phyloP scores from a whole-genome alignment of 2,888 invertebrate genomes.

The Emmelina monodactyla region DNA sequence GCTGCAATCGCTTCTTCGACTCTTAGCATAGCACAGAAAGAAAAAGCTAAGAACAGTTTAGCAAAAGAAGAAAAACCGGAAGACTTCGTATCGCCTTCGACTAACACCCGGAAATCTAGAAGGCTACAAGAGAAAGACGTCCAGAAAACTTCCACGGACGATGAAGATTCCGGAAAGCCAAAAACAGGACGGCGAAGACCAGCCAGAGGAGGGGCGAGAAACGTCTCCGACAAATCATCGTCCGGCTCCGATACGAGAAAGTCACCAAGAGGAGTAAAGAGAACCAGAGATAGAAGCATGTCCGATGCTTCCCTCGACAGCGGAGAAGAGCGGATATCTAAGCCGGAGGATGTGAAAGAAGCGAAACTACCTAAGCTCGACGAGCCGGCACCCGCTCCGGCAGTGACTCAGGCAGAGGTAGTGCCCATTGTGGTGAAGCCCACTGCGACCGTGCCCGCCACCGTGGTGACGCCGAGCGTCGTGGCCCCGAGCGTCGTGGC shows the following conservation, averaged over 20 bases:
- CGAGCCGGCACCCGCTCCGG: conserved; percentile 16
- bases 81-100: conserved; percentile 69
- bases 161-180: conserved; percentile 69
- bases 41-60: conserved; percentile 38
- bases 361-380: conserved; percentile 31
- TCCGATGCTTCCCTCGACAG: conserved; percentile 73
- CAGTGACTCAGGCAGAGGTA: conserved; percentile 14
- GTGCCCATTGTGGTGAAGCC: conserved; percentile 12
- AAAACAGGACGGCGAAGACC: conserved; percentile 18
- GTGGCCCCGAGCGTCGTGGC: conserved; percentile 14
- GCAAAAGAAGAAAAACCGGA: conserved; percentile 58
- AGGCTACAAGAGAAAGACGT: conserved; percentile 81
- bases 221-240: conserved; percentile 27
- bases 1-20: conserved; percentile 45
- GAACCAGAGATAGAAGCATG: conserved; percentile 69
- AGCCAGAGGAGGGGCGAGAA: conserved; percentile 3
- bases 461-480: conserved; percentile 11
- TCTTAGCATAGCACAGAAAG: conserved; percentile 43
- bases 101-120: conserved; percentile 81
- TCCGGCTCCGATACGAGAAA: conserved; percentile 54
- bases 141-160: conserved; percentile 82
- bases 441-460: conserved; percentile 14
- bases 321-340: conserved; percentile 61
- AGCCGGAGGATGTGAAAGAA: conserved; percentile 36
- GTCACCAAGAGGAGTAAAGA: conserved; percentile 70